Conservation (phyloP, 2,113 vertebrate genomes). For the Coptodon rendalli region DNA sequence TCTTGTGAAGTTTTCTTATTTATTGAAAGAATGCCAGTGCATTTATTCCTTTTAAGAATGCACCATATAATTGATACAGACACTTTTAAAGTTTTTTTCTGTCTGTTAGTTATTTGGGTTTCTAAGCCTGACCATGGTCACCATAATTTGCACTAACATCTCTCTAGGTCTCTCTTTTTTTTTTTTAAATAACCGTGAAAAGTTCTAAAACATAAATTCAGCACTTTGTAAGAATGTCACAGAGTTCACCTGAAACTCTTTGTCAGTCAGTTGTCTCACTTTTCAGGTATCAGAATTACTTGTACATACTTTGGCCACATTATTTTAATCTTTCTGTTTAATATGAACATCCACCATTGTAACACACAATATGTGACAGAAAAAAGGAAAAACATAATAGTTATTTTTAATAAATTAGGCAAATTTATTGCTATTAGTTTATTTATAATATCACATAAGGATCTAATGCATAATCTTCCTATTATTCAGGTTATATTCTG, state of each 20-base stretch:
- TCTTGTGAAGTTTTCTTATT: neutral
- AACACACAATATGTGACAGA: neutral
- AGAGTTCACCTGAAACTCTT: neutral
- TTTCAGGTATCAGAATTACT: neutral
- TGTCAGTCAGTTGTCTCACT: neutral
- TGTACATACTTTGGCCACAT: neutral
- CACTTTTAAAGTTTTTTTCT: neutral
- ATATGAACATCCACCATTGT: neutral
- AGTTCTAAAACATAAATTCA: neutral
- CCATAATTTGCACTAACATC: neutral
- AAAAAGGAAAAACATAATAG: neutral
- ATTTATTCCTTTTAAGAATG: neutral
- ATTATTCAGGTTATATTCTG: neutral
- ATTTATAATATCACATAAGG: neutral
- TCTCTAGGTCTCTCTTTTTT: neutral
- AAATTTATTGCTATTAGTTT: neutral
- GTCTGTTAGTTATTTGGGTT: neutral
- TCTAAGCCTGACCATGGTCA: neutral
- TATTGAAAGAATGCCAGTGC: neutral
- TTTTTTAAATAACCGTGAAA: accelerated
- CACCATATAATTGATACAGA: neutral
- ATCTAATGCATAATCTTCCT: neutral
- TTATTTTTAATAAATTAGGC: neutral
- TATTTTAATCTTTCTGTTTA: neutral
- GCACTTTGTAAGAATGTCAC: neutral